A percentile compares a stretch with the other conserved stretches of the same genome.
Conservation (phyloP, 1,140 invertebrate species). For the Hydropsyche tenuis region DNA sequence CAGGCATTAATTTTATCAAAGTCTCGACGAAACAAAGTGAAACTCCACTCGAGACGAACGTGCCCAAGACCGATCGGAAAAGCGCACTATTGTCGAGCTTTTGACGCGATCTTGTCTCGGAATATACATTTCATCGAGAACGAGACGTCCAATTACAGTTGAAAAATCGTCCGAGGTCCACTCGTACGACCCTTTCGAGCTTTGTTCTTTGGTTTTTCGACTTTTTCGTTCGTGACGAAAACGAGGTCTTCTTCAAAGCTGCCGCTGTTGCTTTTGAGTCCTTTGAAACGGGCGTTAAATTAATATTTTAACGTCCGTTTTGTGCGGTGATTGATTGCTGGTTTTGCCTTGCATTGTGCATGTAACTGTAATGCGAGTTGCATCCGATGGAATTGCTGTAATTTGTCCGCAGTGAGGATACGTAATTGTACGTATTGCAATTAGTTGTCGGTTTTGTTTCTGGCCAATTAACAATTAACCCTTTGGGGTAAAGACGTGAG, state of each 20-base stretch:
- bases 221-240: not conserved
- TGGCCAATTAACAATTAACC: slow-evolving; percentile 22
- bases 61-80: too few species aligned
- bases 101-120: too few species aligned
- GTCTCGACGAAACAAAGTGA: not conserved
- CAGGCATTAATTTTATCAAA: slow-evolving; percentile 16
- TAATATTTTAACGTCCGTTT: not conserved
- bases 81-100: too few species aligned
- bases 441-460: not conserved
- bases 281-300: not conserved
- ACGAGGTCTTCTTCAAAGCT: not conserved
- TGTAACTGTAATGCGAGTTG: not conserved
- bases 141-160: not conserved
- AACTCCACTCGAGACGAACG: not conserved
- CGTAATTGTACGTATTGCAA: too few species aligned
- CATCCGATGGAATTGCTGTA: not conserved
- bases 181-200: not conserved
- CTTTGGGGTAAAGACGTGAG: not conserved
- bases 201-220: not conserved
- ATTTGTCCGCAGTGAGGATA: not conserved
- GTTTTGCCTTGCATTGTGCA: not conserved
- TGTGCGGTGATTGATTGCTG: not conserved
- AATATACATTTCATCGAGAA: too few species aligned
- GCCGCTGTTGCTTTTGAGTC: not conserved
- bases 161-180: not conserved